phyloP scores from a whole-genome alignment of 1,140 invertebrate species.

The Phymastichus coffea region DNA sequence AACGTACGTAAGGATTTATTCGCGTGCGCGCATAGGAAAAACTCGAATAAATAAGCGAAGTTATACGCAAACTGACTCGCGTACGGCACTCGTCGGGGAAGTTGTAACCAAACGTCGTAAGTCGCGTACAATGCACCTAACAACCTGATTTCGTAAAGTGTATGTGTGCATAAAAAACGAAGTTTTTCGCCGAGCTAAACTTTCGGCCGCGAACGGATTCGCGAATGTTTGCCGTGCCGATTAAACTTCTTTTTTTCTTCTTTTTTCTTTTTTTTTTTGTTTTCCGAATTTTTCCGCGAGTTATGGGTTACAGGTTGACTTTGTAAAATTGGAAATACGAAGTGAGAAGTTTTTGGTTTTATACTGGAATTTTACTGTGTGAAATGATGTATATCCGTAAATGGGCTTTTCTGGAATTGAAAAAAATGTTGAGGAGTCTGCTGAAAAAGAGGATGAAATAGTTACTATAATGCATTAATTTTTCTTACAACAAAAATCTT shows the following conservation, averaged over 20 bases:
- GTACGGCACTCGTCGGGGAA: no score
- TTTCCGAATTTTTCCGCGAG: not conserved
- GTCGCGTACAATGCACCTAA: slow-evolving; percentile 6
- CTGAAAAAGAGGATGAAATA: no score
- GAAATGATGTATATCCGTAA: no score
- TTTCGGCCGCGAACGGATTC: not conserved
- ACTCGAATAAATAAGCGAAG: not conserved
- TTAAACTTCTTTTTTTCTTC: not conserved
- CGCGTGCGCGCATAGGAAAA: not conserved
- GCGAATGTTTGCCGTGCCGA: not conserved
- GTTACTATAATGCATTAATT: no score
- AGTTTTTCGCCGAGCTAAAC: not conserved
- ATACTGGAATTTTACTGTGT: no score
- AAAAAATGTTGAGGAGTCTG: no score
- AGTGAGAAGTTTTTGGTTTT: no score
- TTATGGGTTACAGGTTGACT: no score
- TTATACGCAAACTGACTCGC: not conserved
- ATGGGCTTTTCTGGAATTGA: no score
- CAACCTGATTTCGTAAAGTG: slow-evolving; percentile 9
- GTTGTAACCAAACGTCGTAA: not conserved
- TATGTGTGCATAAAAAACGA: not conserved
- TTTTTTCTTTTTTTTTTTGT: not conserved
- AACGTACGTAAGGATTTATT: slow-evolving; percentile 14
- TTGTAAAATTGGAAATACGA: no score
- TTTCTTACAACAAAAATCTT: no score